Conservation (phyloP, 2,113 vertebrate species). For the Stomatorhinus ivindoensis region DNA sequence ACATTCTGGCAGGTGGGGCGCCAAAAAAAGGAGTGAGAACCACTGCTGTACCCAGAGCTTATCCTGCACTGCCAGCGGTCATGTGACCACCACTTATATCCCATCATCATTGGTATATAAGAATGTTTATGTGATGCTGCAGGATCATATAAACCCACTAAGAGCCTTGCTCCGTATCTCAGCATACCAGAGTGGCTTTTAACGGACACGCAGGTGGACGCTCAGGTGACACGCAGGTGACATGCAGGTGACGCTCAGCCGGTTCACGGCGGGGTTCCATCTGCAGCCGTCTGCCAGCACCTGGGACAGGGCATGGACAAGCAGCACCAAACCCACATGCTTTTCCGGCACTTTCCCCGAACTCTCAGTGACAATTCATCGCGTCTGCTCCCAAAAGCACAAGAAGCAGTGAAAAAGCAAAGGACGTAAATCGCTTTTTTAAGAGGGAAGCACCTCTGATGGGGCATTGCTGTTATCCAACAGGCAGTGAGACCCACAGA, state of each 20-base stretch:
- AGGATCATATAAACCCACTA: background rate
- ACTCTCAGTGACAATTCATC: background rate
- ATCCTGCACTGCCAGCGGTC: background rate
- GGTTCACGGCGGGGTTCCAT: background rate
- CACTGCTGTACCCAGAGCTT: background rate
- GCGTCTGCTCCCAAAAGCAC: background rate
- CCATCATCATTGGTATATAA: background rate
- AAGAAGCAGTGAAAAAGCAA: background rate
- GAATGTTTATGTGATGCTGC: background rate
- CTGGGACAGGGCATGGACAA: background rate
- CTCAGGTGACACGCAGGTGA: background rate
- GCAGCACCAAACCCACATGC: background rate
- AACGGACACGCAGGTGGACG: conserved; percentile 7
- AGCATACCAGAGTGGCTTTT: background rate
- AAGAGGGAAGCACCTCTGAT: background rate
- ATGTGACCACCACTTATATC: background rate
- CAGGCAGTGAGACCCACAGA: background rate
- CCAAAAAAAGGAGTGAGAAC: no score
- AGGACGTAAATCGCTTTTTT: background rate
- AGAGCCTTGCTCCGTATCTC: background rate
- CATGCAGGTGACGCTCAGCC: background rate
- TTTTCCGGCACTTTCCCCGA: background rate
- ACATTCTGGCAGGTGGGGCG: no score
- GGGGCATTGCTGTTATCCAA: background rate
- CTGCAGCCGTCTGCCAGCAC: background rate